Base-by-base conservation (phyloP, 1,140 invertebrate species). In the Babylonia areolata region DNA sequence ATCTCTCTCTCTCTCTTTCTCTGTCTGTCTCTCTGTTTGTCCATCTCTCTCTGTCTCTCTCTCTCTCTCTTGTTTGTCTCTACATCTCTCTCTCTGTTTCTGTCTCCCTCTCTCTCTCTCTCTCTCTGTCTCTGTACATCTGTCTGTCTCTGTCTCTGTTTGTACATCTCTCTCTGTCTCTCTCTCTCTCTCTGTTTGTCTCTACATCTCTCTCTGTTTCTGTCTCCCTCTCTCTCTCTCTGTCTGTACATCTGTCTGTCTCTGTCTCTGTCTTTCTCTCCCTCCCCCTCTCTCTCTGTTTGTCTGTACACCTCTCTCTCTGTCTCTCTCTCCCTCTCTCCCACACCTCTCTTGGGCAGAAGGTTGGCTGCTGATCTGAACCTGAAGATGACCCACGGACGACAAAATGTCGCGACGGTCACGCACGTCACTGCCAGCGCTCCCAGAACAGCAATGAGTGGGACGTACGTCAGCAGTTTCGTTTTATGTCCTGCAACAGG, bases 1-100 rank as follows among this genome's bases (percentile, higher is more conserved):
- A n/a, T 64, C 58, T 64, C 58, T 64, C 58, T 64, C 58, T 64
- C 58, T 64, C 75, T 28, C 58, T 64, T 64, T 28, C 58, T 20
- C 58, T 64, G 17, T 64, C 28, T 64, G 9, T 64, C 58, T 64
- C 58, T 64, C 23, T 28, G 9, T 20, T 28, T 20, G 6, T 64
- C 20, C 28, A 46, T 28, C 20, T 23, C 6, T 64, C 20, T 23
- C 58, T 64, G 15, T 64, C 23, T 64, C 58, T 64, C 58, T 64
- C 58, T 23, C 58, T 6, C 12, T 64, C 58, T 64, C 58, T 64
- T 23, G 15, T 23, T 64, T 12, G 9, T 51, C 46, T 17, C 17
- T 51, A 9, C 46, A 12, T 17, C 17, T 51, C 46, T 17, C 46
- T 1, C 9, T 2, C 58, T 64, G 15, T n/a, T 23, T 64, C 58